phyloP scores from a whole-genome alignment of 1,140 invertebrate genomes.

The Bombus impatiens region DNA sequence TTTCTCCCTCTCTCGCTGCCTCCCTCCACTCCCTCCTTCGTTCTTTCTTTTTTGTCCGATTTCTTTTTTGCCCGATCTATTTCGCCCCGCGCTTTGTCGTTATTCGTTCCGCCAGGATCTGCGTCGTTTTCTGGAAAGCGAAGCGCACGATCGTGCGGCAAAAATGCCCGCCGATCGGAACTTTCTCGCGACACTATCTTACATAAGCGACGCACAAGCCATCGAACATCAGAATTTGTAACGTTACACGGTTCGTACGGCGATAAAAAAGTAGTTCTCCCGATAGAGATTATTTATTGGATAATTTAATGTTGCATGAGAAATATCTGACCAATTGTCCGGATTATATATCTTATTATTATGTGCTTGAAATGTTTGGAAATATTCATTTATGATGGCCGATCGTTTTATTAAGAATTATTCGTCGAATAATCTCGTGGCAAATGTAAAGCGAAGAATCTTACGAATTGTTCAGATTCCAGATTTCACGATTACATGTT shows the following conservation, averaged over 20 bases:
- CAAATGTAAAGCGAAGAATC: no score
- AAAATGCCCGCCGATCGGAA: background rate
- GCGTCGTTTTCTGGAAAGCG: conserved; percentile 29
- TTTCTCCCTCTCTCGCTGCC: background rate
- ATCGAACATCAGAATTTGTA: background rate
- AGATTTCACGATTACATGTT: no score
- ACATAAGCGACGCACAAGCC: background rate
- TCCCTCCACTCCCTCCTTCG: background rate
- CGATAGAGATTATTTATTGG: background rate
- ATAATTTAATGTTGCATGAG: no score
- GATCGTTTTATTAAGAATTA: no score
- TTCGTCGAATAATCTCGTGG: no score
- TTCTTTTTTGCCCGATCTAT: background rate
- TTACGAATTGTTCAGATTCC: no score
- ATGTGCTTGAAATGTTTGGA: no score
- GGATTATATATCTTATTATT: background rate
- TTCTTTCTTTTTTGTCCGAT: background rate
- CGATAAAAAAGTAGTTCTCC: background rate
- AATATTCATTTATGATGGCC: no score
- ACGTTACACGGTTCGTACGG: background rate
- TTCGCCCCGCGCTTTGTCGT: background rate
- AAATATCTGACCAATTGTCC: background rate
- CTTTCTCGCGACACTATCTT: conserved; percentile 23
- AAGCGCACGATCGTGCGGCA: background rate
- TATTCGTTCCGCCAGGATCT: background rate